phyloP scores from a whole-genome alignment of 2,888 invertebrate genomes.

The Capitulum mitella region DNA sequence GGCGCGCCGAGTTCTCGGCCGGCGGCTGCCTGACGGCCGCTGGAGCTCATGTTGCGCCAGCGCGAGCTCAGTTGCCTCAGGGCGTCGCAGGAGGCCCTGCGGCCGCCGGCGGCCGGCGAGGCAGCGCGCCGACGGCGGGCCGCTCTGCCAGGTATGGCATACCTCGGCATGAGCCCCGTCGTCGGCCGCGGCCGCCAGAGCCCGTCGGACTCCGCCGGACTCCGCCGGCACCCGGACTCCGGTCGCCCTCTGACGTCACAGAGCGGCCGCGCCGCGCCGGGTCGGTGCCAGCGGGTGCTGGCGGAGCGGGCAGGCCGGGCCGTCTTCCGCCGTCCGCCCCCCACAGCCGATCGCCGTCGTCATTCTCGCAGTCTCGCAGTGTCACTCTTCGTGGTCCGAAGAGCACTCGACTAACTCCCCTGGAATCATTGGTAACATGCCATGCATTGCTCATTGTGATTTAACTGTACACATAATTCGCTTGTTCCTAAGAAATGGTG shows the following conservation, averaged over 20 bases:
- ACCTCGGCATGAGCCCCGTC: background rate
- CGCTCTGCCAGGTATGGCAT: background rate
- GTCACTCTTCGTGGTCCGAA: too few relatives aligned
- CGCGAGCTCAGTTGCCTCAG: too few relatives aligned
- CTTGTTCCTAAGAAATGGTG: slow-evolving; percentile 20
- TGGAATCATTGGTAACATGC: slow-evolving; percentile 1
- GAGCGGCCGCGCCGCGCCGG: background rate
- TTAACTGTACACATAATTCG: slow-evolving; percentile 13
- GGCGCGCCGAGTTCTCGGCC: too few relatives aligned
- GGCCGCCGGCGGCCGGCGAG: too few relatives aligned
- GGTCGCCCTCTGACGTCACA: background rate
- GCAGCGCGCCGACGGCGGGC: background rate
- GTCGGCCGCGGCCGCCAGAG: too few relatives aligned
- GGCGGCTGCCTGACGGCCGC: too few relatives aligned
- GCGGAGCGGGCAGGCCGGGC: background rate
- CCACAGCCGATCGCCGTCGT: too few relatives aligned
- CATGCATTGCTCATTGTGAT: slow-evolving; percentile 24
- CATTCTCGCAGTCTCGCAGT: background rate
- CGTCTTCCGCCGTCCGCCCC: background rate
- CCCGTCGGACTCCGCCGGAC: too few relatives aligned
- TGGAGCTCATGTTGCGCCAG: too few relatives aligned
- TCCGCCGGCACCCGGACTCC: background rate
- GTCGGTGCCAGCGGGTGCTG: too few relatives aligned
- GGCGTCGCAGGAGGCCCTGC: too few relatives aligned
- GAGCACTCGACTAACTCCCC: background rate